phyloP scores from a whole-genome alignment of 2,888 invertebrate genomes.

The Orthonevra nobilis region DNA sequence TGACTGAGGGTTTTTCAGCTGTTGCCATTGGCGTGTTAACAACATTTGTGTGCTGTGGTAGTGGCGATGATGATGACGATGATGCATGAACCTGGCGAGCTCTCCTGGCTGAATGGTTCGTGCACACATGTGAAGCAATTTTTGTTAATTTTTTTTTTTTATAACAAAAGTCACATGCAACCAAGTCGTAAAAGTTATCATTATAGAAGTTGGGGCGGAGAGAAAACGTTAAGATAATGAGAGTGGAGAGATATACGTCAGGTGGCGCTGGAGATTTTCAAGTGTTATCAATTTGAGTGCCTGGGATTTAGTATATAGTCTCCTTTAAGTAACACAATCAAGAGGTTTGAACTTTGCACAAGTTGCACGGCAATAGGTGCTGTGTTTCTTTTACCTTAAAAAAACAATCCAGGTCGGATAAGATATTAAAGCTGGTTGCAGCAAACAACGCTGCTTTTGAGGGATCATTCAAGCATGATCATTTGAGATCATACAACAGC shows the following conservation, averaged over 20 bases:
- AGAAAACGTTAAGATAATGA: conserved; percentile 20
- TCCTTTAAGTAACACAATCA: too few relatives aligned
- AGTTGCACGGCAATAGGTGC: too few relatives aligned
- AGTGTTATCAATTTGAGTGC: too few relatives aligned
- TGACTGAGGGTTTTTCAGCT: too few relatives aligned
- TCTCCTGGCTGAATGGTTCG: conserved; percentile 14
- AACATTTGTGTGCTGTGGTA: conserved; percentile 4
- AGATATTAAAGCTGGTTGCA: too few relatives aligned
- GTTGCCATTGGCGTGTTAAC: conserved; percentile 26
- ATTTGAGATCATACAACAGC: too few relatives aligned
- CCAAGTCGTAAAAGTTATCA: conserved; percentile 7
- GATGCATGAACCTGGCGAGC: conserved; percentile 3
- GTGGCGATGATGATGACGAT: background rate
- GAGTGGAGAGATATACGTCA: conserved; percentile 4
- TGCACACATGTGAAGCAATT: conserved; percentile 25
- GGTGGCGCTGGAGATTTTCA: conserved; percentile 13
- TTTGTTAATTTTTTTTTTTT: conserved; percentile 22
- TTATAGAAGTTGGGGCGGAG: conserved; percentile 2
- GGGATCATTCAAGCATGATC: too few relatives aligned
- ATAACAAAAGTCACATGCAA: conserved; percentile 53
- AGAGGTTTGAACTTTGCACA: too few relatives aligned
- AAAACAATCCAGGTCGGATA: too few relatives aligned
- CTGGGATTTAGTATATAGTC: too few relatives aligned
- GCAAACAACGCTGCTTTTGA: too few relatives aligned
- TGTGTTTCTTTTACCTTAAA: too few relatives aligned